Evolutionary conservation across 2,797 vertebrate genomes (phyloP), one percentile per base, ranked within the genome.

Genomic region (Micrastur ruficollis): DNA sequence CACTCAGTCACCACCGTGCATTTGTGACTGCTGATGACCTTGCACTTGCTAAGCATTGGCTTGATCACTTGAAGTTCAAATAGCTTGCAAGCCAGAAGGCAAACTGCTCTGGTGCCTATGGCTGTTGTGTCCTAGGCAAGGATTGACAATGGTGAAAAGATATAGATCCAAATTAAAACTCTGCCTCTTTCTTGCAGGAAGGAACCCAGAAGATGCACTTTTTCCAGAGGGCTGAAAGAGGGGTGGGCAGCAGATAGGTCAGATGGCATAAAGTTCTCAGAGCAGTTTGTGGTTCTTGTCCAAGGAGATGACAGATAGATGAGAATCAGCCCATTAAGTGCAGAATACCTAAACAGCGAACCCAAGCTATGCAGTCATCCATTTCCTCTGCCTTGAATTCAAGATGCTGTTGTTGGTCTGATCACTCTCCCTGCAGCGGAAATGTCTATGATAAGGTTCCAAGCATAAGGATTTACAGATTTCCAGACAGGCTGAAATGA

Each of bases 391-490:
- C 80, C 66, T 93, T 85, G 91, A 94, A 94, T 96, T 97, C 94
- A 97, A 97, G 96, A 97, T 97, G 95, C 90, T 90, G 19, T 88
- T 92, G 53, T 95, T 92, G 59, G 83, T 94, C 84, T 84, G 29
- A 96, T 97, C 56, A 91, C 56, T 96, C 84, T 95, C 98, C 95
- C 76, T 97, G 92, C 91, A 95, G 76, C 17, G 32, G 95, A 98
- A 98, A 97, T 92, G 49, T 94, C 96, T 96, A 86, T 95, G 97
- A 97, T 98, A 98, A 98, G 73, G 74, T 95, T 95, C 89, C 85
- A 95, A 89, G 85, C 95, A 92, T 94, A 97, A 98, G 94, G 96
- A 96, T 95, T 98, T 98, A 96, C 97, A 98, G 97, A 97, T 97
- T 98, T 97, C 75, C 89, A 98, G 92, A 76, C 95, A 98, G 95